These are phyloP conservation scores for Drosophila seguyi DNA, from an alignment of 1,140 invertebrate species.

Conservation along the genomic window DNA sequence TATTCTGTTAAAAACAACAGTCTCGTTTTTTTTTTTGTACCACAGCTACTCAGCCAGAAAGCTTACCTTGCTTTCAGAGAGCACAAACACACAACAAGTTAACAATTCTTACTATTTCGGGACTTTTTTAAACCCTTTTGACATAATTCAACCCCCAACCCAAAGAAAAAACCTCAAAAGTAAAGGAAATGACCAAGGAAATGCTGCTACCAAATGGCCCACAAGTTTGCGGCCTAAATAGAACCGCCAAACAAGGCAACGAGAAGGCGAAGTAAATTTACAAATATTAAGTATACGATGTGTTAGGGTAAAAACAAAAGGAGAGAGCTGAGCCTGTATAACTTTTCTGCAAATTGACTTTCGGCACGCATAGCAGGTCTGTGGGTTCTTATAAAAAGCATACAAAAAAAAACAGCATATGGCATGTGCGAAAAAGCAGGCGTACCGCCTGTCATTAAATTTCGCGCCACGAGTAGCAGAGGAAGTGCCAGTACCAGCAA, in stretches of 20 bases:
- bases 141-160: conserved; percentile 11
- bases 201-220: conserved; percentile 56
- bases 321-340: conserved; percentile 8
- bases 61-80: neutral
- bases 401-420: conserved; percentile 38
- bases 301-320: neutral
- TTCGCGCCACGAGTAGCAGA: conserved; percentile 61
- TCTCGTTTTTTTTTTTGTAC: too few species aligned
- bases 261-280: conserved; percentile 13
- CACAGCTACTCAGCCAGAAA: neutral
- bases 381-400: conserved; percentile 2
- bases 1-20: neutral
- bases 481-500: conserved; percentile 22
- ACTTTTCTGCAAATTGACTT: conserved; percentile 71
- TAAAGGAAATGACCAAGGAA: conserved; percentile 24
- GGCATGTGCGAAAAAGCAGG: conserved; percentile 74
- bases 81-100: conserved; percentile 29
- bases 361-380: conserved; percentile 55
- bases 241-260: conserved; percentile 10
- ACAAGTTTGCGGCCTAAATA: conserved; percentile 45
- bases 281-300: conserved; percentile 70
- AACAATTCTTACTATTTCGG: conserved; percentile 61
- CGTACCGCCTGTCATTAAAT: conserved; percentile 75
- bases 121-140: neutral
- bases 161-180: neutral